Evolutionary conservation across 2,797 vertebrate genomes (phyloP).

Genomic region (Gephyroberyx darwinii): DNA sequence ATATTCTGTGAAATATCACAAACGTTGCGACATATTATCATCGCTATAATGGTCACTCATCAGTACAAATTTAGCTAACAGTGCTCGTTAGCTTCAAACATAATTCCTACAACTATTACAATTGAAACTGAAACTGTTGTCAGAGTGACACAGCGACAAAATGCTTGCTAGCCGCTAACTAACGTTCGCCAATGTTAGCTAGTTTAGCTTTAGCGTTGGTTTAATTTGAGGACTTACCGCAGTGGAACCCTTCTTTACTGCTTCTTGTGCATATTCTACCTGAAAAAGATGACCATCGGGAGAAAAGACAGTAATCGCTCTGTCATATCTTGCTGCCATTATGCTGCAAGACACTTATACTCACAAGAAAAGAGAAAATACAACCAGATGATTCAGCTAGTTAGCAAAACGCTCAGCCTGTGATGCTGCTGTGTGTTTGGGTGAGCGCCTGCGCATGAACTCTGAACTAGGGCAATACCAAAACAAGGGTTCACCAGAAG

Average conservation of each 20-base stretch:
- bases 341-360: constrained; percentile 37
- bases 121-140: constrained; percentile 64
- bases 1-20: no score
- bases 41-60: no score
- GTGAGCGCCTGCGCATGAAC: constrained; percentile 68
- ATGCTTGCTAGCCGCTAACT: constrained; percentile 36
- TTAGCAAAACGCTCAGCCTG: constrained; percentile 34
- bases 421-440: constrained; percentile 12
- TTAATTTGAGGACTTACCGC: constrained; percentile 79
- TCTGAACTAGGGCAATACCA: constrained; percentile 66
- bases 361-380: constrained; percentile 17
- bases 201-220: constrained; percentile 48
- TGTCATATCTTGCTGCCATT: constrained; percentile 89
- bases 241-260: constrained; percentile 91
- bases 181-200: constrained; percentile 50
- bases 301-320: constrained; percentile 91
- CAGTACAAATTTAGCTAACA: background rate
- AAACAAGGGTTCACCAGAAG: background rate
- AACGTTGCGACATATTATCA: no score
- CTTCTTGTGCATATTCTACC: constrained; percentile 92
- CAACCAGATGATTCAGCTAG: constrained; percentile 75
- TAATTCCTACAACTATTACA: background rate
- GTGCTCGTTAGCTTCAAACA: background rate
- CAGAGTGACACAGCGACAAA: constrained; percentile 79
- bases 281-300: constrained; percentile 91